Conservation (phyloP, 2,797 vertebrate genomes). For the Coendou prehensilis region DNA sequence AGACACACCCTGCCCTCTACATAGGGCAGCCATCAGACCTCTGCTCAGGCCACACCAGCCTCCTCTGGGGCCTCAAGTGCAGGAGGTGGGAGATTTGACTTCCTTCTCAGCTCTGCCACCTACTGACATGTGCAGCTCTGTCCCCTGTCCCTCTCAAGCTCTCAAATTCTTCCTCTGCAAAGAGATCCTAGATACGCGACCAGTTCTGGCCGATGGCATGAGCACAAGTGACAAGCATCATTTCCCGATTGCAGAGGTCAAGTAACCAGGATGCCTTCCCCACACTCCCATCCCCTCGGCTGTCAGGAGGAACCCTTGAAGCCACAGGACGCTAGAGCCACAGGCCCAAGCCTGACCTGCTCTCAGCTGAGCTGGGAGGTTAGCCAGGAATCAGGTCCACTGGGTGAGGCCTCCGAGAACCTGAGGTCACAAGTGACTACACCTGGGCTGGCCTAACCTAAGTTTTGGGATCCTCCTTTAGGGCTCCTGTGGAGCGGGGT, state of each 20-base stretch:
- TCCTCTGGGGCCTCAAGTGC: fast-evolving
- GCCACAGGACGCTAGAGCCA: not conserved
- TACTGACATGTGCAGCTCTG: not conserved
- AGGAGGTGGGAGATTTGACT: not conserved
- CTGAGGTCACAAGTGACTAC: not conserved
- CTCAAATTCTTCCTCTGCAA: not conserved
- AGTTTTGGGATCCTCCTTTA: not conserved
- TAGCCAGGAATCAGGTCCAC: not conserved
- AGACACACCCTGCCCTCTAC: not conserved
- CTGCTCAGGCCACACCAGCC: not conserved
- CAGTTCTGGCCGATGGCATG: not conserved
- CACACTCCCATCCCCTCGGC: not conserved
- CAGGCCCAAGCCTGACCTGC: not conserved
- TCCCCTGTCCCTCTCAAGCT: not conserved
- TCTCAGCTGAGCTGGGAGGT: not conserved
- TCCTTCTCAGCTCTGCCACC: not conserved
- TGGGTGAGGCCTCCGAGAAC: not conserved
- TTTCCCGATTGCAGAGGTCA: not conserved
- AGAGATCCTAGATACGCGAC: not conserved
- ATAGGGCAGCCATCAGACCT: not conserved
- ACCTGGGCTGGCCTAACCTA: not conserved
- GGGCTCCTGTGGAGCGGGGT: slow-evolving; percentile 53
- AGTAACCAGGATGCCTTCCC: not conserved
- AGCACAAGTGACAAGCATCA: not conserved
- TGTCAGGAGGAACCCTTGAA: not conserved